Base-by-base conservation (phyloP, 2,888 invertebrate genomes). In the Parasteatoda lunata region DNA sequence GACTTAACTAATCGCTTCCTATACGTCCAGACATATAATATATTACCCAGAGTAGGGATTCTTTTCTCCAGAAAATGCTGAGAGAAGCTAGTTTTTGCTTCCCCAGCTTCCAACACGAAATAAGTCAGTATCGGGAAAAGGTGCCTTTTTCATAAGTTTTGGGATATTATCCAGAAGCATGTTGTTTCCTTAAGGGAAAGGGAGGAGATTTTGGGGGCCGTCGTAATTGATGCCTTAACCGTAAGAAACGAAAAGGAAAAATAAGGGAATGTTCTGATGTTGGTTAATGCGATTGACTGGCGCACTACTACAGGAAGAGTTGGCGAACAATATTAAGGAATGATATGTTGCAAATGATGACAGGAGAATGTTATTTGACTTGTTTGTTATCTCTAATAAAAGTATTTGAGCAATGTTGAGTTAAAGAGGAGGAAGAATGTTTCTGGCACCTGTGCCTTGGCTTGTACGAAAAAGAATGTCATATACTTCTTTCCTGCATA, bases 1-100 rank as follows among this genome's bases (percentile, higher is more conserved):
- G 75, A 75, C 75, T 81, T 75, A 81, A 69, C 81, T 81, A 75
- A 81, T 81, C 81, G 75, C 81, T 69, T 69, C 81, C 69, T 54
- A 68, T 69, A 75, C 51, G 51, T 47, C n/a, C 59, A 69, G 54
- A 59, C 69, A 75, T 75, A 64, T 49, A 54, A 75, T 75, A 75
- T 76, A 75, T 75, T 75, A 75, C 69, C 59, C 49, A 59, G 68
- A 30, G 47, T 15, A 3, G 45, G 66, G 52, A 66, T 73, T 80
- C 73, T 73, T 80, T 64, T 79, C 79, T 48, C 15, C 64, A 66
- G 73, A 72, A 30, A 76, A 75, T 54, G 75, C 68, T 75, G 75
- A 69, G 75, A 49, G n/a, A 45, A 15, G 66, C 30, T 68, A 75
- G 75, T 73, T 15, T 51, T 47, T 65, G 13, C 15, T 59, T 59